These are phyloP conservation scores for Eulacestoma nigropectus DNA, from an alignment of 2,113 vertebrate species.

Conservation along the genomic window DNA sequence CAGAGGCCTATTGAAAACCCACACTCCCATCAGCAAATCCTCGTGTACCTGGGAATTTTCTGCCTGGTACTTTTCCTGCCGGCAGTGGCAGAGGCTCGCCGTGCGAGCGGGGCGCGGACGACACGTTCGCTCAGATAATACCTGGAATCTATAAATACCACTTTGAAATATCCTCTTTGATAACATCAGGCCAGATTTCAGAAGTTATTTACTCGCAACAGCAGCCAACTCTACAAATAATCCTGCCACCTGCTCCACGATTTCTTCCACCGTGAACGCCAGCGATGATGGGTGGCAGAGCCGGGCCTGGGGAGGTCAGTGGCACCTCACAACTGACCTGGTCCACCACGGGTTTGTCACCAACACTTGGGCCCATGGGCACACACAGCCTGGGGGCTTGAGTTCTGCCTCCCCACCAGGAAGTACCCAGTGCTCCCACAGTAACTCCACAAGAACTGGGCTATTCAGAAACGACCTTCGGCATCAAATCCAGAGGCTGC, in stretches of 20 bases:
- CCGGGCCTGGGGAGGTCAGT: not conserved
- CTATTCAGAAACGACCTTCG: accelerated
- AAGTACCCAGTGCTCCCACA: not conserved
- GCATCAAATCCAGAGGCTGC: not conserved
- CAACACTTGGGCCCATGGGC: not conserved
- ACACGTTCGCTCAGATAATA: not conserved
- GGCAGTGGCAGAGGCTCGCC: accelerated
- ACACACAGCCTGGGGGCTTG: not conserved
- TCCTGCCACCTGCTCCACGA: not conserved
- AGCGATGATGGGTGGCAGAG: accelerated
- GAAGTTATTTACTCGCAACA: slow-evolving; percentile 10
- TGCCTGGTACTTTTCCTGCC: not conserved
- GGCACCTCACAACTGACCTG: accelerated
- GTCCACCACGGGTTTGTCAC: accelerated
- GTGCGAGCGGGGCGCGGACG: accelerated
- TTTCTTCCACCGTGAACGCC: not conserved
- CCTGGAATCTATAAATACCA: not conserved
- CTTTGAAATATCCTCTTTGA: not conserved
- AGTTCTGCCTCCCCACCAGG: accelerated
- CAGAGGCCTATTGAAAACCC: not conserved
- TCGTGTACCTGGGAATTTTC: not conserved
- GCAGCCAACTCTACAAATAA: not conserved
- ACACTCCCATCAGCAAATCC: not conserved
- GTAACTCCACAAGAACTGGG: not conserved
- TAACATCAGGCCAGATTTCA: slow-evolving; percentile 13